Conservation (phyloP, 1,140 invertebrate species). For the Grapholita molesta region DNA sequence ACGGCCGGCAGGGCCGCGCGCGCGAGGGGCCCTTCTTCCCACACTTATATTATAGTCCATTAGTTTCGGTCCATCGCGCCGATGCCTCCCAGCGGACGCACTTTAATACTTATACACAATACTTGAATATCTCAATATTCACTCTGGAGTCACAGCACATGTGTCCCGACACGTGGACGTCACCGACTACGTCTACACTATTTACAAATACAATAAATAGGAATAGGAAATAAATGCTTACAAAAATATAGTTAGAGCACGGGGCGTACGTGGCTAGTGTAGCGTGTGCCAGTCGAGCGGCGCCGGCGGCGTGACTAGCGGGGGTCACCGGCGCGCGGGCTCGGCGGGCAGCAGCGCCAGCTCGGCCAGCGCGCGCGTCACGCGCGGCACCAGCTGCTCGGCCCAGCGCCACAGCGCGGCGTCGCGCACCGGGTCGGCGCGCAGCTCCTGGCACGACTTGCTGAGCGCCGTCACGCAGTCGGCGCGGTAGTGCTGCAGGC, state of each 20-base stretch:
- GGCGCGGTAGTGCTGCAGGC: constrained; percentile 95
- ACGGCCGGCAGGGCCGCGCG: background rate
- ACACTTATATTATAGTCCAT: background rate
- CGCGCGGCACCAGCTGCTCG: constrained; percentile 84
- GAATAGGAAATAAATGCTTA: constrained; percentile 13
- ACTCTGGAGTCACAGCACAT: background rate
- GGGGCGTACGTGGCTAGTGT: background rate
- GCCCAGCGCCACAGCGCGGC: constrained; percentile 94
- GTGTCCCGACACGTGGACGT: background rate
- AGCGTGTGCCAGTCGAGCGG: background rate
- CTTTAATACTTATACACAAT: background rate
- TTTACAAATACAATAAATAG: constrained; percentile 15
- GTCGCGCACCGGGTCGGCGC: constrained; percentile 90
- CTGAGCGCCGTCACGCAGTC: constrained; percentile 94
- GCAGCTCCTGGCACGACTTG: constrained; percentile 90
- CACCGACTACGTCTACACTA: background rate
- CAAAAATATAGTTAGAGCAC: background rate
- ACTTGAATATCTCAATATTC: background rate
- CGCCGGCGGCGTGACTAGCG: constrained; percentile 15
- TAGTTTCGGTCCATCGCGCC: background rate
- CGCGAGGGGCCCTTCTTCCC: background rate
- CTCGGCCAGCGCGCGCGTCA: constrained; percentile 83
- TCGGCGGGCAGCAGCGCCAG: constrained; percentile 81
- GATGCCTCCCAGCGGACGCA: background rate
- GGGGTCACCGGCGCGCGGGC: constrained; percentile 49